These are phyloP conservation scores for Ephialtes manifestator DNA, from an alignment of 2,888 invertebrate species.

Conservation along the genomic window DNA sequence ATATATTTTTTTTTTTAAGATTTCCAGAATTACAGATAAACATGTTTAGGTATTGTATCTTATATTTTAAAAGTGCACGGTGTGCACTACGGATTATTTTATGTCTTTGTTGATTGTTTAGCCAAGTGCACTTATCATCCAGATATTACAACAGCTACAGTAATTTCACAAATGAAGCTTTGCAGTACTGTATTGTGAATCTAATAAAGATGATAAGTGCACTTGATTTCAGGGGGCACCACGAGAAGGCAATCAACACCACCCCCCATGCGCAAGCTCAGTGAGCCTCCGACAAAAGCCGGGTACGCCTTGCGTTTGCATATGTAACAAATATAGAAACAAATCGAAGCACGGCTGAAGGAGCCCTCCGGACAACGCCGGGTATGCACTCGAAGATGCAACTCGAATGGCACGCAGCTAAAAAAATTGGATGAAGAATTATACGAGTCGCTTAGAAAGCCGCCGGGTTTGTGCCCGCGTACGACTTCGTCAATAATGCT, in stretches of 20 bases:
- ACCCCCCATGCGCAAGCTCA: conserved; percentile 15
- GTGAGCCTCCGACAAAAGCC: neutral
- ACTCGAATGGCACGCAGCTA: no score
- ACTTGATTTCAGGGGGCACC: conserved; percentile 43
- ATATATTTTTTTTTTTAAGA: no score
- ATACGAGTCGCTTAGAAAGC: neutral
- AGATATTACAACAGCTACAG: no score
- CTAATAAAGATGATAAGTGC: neutral
- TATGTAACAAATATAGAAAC: neutral
- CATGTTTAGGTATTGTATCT: no score
- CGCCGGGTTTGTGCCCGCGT: no score
- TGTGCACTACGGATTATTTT: no score
- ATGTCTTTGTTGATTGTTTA: conserved; percentile 49
- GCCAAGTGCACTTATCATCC: conserved; percentile 32
- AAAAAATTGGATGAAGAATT: neutral
- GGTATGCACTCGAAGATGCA: no score
- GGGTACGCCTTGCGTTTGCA: neutral
- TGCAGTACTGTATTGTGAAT: no score
- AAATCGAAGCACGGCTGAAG: neutral
- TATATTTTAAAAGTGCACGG: no score
- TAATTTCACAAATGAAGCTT: no score
- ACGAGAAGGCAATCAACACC: conserved; percentile 46
- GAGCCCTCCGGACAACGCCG: neutral
- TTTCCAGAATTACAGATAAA: no score
- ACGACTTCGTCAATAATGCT: no score